phyloP scores from a whole-genome alignment of 2,888 invertebrate genomes.

The Caenorhabditis panamensis region DNA sequence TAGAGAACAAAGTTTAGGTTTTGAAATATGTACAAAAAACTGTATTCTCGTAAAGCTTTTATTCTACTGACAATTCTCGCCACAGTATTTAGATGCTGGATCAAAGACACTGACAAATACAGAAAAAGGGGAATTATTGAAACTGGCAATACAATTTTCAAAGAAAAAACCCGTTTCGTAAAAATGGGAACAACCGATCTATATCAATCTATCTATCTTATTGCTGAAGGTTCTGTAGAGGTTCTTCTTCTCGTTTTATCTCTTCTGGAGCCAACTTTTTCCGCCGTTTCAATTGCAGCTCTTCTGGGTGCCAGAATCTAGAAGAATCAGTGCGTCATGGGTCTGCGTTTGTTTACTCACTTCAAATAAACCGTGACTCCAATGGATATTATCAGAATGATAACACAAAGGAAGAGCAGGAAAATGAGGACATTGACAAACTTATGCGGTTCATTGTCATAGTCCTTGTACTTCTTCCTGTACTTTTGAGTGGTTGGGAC shows the following conservation, averaged over 20 bases:
- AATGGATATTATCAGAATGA: conserved; percentile 63
- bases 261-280: conserved; percentile 49
- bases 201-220: too few relatives aligned
- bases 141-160: too few relatives aligned
- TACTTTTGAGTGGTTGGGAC: conserved; percentile 20
- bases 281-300: conserved; percentile 42
- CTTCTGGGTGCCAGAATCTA: conserved; percentile 58
- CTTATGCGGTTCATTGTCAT: conserved; percentile 56
- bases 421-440: conserved; percentile 68
- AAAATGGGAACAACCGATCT: too few relatives aligned
- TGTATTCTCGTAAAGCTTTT: too few relatives aligned
- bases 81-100: too few relatives aligned
- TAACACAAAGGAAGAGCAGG: conserved; percentile 63
- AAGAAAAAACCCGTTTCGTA: too few relatives aligned
- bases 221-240: conserved; percentile 36
- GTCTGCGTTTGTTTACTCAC: too few relatives aligned
- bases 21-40: too few relatives aligned
- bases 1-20: too few relatives aligned
- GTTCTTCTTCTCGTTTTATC: conserved; percentile 51
- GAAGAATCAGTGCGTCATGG: too few relatives aligned
- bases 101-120: too few relatives aligned
- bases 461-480: conserved; percentile 53
- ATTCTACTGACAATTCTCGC: too few relatives aligned
- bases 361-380: conserved; percentile 66
- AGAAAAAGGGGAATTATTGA: neutral